Conservation (phyloP, 2,797 vertebrate species). For the Myotis myotis region DNA sequence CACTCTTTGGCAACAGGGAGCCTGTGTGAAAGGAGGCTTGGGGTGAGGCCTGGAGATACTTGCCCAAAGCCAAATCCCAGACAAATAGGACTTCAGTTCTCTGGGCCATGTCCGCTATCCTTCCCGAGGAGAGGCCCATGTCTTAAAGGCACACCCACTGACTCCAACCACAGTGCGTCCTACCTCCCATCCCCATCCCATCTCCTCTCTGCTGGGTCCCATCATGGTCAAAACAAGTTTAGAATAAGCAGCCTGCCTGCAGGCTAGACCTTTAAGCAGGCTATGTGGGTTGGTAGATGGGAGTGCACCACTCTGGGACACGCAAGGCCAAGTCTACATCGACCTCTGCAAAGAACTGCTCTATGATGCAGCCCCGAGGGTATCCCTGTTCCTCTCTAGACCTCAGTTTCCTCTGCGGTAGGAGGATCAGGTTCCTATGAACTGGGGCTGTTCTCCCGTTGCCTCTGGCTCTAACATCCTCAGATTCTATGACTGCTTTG, state of each 20-base stretch:
- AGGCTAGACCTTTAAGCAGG: not conserved
- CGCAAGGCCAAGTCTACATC: rapidly evolving
- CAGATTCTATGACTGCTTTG: not conserved
- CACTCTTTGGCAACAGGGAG: not conserved
- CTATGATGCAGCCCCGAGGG: not conserved
- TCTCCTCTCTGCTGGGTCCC: not conserved
- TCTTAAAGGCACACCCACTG: not conserved
- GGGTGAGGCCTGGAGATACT: not conserved
- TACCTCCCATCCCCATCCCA: not conserved
- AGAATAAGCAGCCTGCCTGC: not conserved
- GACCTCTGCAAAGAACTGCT: not conserved
- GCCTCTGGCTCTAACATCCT: not conserved
- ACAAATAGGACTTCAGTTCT: slow-evolving; percentile 26
- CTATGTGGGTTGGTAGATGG: too few species aligned
- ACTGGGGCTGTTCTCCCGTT: not conserved
- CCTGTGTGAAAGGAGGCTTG: not conserved
- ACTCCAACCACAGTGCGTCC: not conserved
- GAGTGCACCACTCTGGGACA: not conserved
- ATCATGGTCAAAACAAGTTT: not conserved
- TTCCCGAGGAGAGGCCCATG: not conserved
- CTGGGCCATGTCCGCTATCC: not conserved
- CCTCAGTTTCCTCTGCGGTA: not conserved
- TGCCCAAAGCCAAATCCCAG: not conserved
- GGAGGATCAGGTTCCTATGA: not conserved
- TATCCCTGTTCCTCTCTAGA: not conserved